Conservation (phyloP, 2,888 invertebrate species). For the Trachelus tabidus region DNA sequence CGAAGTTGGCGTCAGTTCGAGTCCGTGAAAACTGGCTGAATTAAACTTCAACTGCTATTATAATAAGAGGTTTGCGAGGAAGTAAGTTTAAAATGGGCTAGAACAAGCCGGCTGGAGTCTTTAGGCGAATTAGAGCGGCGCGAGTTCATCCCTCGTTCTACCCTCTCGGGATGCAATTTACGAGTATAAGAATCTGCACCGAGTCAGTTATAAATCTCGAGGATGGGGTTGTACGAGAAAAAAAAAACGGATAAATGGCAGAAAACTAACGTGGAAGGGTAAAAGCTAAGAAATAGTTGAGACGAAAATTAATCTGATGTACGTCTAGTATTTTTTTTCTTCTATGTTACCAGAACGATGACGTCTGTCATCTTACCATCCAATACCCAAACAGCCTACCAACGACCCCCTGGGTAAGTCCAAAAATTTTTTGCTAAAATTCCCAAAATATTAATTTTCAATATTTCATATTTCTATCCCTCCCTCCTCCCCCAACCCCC, state of each 20-base stretch:
- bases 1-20: not conserved
- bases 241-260: not conserved
- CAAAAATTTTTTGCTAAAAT: too few relatives aligned
- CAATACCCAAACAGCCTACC: not conserved
- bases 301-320: not conserved
- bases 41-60: constrained; percentile 3
- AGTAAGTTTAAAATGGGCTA: not conserved
- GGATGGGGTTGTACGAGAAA: not conserved
- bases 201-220: not conserved
- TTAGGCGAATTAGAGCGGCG: constrained; percentile 1
- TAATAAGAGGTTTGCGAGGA: not conserved
- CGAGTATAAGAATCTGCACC: not conserved
- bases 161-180: not conserved
- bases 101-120: not conserved
- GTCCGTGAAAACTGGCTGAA: constrained; percentile 1
- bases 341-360: not conserved
- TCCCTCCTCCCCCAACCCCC: too few relatives aligned
- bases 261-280: not conserved
- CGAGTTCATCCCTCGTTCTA: constrained; percentile 1
- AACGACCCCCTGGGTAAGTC: not conserved
- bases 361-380: not conserved
- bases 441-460: too few relatives aligned
- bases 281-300: not conserved
- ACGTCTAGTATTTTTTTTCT: not conserved
- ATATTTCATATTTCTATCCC: too few relatives aligned